Conservation (phyloP, 2,888 invertebrate genomes). For the Teinopalpus imperialis region DNA sequence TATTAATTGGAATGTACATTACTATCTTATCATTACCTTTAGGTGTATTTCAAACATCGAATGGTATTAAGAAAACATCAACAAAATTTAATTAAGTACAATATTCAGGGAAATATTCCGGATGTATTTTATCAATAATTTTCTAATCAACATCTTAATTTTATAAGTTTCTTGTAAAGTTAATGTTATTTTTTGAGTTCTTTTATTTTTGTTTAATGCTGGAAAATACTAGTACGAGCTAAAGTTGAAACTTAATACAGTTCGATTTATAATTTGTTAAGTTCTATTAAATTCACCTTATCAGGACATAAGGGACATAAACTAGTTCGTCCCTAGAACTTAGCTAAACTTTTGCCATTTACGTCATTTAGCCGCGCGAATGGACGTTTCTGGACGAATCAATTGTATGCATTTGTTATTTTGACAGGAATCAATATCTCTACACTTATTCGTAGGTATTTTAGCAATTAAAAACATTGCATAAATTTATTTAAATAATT, state of each 20-base stretch:
- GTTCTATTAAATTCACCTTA: constrained; percentile 1
- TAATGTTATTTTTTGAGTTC: no score
- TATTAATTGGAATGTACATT: constrained; percentile 54
- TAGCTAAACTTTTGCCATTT: no score
- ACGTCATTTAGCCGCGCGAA: constrained; percentile 7
- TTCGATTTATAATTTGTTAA: constrained; percentile 23
- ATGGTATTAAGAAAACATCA: neutral
- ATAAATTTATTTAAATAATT: no score
- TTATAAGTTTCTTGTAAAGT: no score
- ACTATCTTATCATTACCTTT: constrained; percentile 35
- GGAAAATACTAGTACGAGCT: no score
- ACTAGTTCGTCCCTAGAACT: no score
- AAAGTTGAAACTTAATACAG: no score
- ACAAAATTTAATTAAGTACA: neutral
- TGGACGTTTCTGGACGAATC: constrained; percentile 18
- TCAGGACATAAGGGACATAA: no score
- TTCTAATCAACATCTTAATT: constrained; percentile 8
- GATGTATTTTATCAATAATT: neutral
- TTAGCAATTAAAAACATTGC: no score
- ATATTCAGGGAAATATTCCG: neutral
- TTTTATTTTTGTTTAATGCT: no score
- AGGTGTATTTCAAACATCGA: constrained; percentile 5
- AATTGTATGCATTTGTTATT: neutral
- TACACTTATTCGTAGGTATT: no score
- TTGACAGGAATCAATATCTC: no score